Evolutionary conservation across 2,113 vertebrate genomes (phyloP).

Genomic region (Cyphomyrus plagiostoma): DNA sequence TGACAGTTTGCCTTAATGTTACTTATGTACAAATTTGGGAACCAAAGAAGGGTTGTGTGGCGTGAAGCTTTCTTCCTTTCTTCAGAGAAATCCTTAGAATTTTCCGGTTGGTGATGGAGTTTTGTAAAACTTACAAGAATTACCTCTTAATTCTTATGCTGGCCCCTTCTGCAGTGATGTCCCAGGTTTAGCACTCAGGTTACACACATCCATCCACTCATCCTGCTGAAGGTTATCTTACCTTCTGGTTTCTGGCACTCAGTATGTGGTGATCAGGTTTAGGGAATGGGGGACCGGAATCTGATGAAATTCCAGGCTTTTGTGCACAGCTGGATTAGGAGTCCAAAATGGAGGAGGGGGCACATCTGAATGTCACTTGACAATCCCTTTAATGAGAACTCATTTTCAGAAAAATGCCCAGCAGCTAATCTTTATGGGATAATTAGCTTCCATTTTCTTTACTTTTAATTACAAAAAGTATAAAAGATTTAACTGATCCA

Average conservation of each 20-base stretch:
- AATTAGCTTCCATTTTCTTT: constrained; percentile 99
- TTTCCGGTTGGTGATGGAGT: background rate
- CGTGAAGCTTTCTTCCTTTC: background rate
- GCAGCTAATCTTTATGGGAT: constrained; percentile 99
- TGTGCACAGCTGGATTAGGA: background rate
- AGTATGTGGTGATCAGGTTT: background rate
- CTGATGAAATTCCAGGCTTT: constrained; percentile 5
- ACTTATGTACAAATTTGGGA: background rate
- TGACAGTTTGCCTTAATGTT: background rate
- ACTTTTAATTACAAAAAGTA: constrained; percentile 99
- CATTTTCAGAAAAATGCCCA: constrained; percentile 99
- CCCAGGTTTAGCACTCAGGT: background rate
- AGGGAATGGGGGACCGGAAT: background rate
- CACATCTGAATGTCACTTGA: constrained; percentile 99
- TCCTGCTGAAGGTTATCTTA: background rate
- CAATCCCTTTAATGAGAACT: constrained; percentile 99
- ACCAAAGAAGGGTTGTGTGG: background rate
- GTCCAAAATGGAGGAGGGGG: constrained; percentile 66
- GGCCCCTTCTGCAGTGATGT: background rate
- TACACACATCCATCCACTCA: background rate
- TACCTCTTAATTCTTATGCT: background rate
- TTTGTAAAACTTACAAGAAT: background rate
- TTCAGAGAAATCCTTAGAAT: too few species aligned
- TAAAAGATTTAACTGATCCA: constrained; percentile 99
- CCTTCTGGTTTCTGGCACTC: background rate